Base-by-base conservation (phyloP, 2,113 vertebrate species). In the Corythornis cristatus region DNA sequence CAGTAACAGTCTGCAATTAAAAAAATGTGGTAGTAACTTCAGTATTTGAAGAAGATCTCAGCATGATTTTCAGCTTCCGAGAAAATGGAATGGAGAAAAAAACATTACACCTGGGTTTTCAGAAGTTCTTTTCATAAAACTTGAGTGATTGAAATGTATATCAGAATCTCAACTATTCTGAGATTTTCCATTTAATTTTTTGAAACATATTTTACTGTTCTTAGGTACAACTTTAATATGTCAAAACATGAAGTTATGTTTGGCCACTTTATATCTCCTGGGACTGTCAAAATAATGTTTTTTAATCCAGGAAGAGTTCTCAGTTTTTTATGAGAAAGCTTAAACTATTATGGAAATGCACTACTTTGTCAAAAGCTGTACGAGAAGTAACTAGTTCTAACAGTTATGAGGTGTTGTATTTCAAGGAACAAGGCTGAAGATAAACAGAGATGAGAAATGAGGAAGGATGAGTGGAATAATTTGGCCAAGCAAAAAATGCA, bases 31-130 rank as follows among this genome's bases (percentile, higher is more conserved):
- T 54, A 76, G 60, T 88, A 91, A 70, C 68, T 65, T 88, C 35
- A 89, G 40, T 90, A 93, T 78, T 94, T 68, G 48, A 33, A 95
- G 85, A 89, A 40, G 58, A 85, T 45, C 60, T 45, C 60, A 73
- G 89, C 17, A 48, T 35, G 9, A 46, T 66, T 86, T 95, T 95
- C 85, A 78, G 71, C 86, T 89, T 95, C 81, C 83, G 73, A 56
- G 29, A 88, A 94, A 95, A 88, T 90, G 67, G 19, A 92, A 78
- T 48, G 45, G 28, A 48, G 54, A 48, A 94, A 91, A 80, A 80
- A 89, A 22, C 17, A 75, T 91, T 90, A 89, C 78, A 89, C 56
- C 9, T n/a, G 62, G 33, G 67, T 67, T 90, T 95, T 65, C 62
- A 76, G 4, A 86, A 75, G 91, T 92, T 93, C 54, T 95, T 96